phyloP scores from a whole-genome alignment of 2,888 invertebrate genomes.

The Idaea straminata region DNA sequence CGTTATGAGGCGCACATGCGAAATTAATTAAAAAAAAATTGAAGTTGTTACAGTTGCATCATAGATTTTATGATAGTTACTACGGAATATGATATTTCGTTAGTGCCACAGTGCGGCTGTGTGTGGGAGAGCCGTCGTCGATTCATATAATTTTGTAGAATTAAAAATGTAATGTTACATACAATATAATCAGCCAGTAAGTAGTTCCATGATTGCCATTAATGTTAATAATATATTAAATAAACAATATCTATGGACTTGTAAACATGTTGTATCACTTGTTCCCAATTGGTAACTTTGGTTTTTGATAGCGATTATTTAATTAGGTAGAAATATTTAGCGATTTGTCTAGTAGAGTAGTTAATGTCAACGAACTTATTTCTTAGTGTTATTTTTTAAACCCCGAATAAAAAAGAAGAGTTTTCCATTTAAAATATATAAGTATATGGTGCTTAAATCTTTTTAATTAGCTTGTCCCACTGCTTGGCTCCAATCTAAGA shows the following conservation, averaged over 20 bases:
- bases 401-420: no score
- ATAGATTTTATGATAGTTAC: no score
- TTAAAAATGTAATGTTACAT: not conserved
- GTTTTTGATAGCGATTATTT: not conserved
- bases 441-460: no score
- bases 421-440: no score
- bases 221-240: slow-evolving; percentile 41
- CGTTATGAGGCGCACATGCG: no score
- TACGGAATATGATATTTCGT: no score
- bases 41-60: no score
- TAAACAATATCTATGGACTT: slow-evolving; percentile 38
- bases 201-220: slow-evolving; percentile 36
- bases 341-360: not conserved
- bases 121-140: not conserved
- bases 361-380: slow-evolving; percentile 8
- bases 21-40: no score
- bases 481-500: no score
- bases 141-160: not conserved
- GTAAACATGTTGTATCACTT: slow-evolving; percentile 26
- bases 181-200: slow-evolving; percentile 23
- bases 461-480: no score
- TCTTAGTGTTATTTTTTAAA: no score
- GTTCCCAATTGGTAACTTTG: slow-evolving; percentile 11
- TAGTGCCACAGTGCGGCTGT: not conserved
- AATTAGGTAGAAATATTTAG: not conserved